Conservation (phyloP, 2,797 vertebrate species). For the Parotocinclus haroldoi region DNA sequence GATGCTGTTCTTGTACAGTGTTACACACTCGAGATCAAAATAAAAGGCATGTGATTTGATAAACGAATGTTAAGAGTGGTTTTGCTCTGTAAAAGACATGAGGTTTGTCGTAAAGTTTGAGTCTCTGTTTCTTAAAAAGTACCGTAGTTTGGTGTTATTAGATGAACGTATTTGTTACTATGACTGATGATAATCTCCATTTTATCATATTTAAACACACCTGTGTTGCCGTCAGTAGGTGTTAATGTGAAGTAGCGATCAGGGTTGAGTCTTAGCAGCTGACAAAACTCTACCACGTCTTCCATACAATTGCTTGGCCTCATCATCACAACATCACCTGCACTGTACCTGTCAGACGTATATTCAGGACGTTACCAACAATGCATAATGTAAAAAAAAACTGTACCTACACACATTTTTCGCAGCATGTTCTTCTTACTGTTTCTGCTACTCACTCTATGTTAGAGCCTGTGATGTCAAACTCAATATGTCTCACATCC, state of each 20-base stretch:
- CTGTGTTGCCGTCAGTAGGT: conserved; percentile 65
- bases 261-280: conserved; percentile 76
- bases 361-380: no score
- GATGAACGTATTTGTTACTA: no score
- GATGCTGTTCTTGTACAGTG: no score
- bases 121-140: no score
- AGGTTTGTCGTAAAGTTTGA: no score
- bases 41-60: no score
- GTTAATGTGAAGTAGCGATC: conserved; percentile 69
- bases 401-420: no score
- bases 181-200: no score
- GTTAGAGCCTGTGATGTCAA: conserved; percentile 79
- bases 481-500: conserved; percentile 89
- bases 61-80: no score
- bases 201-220: conserved; percentile 19
- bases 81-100: no score
- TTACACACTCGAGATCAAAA: no score
- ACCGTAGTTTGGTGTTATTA: no score
- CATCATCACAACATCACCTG: conserved; percentile 86
- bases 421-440: not conserved
- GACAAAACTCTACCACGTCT: conserved; percentile 78
- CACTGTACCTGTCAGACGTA: conserved; percentile 68
- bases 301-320: conserved; percentile 73
- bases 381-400: not conserved
- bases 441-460: conserved; percentile 73